Evolutionary conservation across 2,113 vertebrate species (phyloP).

Genomic region (Corvus cornix): DNA sequence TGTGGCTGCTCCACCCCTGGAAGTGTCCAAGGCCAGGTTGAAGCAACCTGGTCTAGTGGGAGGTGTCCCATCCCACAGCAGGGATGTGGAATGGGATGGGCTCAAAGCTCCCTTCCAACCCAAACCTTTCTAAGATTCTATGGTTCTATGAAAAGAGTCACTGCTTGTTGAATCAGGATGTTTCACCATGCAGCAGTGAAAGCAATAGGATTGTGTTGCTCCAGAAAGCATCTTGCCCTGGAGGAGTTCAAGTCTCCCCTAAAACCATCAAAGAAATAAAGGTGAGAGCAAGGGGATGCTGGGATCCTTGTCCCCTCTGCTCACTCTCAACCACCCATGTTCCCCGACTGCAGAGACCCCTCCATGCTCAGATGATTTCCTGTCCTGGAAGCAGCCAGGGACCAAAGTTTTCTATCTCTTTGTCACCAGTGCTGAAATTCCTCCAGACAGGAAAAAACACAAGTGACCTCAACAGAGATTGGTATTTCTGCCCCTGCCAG

Average conservation of each 20-base stretch:
- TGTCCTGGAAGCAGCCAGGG: neutral
- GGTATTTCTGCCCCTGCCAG: neutral
- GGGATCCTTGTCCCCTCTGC: neutral
- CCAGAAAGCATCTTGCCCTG: neutral
- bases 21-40: neutral
- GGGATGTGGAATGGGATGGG: neutral
- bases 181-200: fast-evolving
- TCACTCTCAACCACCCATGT: neutral
- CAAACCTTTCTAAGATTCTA: neutral
- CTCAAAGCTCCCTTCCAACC: neutral
- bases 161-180: neutral
- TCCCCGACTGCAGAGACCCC: fast-evolving
- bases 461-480: neutral
- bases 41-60: neutral
- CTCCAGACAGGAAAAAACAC: neutral
- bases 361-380: neutral
- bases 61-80: neutral
- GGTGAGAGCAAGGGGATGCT: neutral
- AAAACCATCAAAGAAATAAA: neutral
- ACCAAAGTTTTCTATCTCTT: neutral
- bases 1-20: neutral
- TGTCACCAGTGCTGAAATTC: neutral
- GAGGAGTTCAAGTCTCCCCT: neutral
- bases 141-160: neutral
- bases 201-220: neutral